Conservation (phyloP, 1,140 invertebrate species). For the Tetraneura akinire region DNA sequence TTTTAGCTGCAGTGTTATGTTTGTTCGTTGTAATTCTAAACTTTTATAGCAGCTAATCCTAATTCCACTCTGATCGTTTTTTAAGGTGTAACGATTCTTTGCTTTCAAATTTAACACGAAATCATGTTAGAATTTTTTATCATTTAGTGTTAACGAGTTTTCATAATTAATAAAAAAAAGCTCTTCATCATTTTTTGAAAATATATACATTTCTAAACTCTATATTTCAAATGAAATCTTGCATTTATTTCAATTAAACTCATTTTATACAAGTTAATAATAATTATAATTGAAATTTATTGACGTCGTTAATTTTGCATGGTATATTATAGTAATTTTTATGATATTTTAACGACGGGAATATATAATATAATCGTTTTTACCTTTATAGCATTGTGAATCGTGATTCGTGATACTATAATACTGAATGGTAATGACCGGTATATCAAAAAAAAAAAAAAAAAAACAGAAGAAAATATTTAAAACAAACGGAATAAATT, state of each 20-base stretch:
- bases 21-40: too few relatives aligned
- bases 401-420: constrained; percentile 36
- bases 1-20: too few relatives aligned
- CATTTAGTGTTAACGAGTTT: not conserved
- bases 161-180: not conserved
- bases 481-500: constrained; percentile 1
- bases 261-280: not conserved
- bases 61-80: not conserved
- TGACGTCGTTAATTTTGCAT: constrained; percentile 24
- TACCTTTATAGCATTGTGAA: constrained; percentile 11
- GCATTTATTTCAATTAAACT: not conserved
- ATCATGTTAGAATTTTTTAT: not conserved
- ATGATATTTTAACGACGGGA: constrained; percentile 39
- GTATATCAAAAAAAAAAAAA: constrained; percentile 25
- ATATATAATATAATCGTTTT: constrained; percentile 33
- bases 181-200: not conserved
- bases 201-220: not conserved
- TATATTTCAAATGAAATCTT: not conserved
- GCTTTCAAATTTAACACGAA: not conserved
- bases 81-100: not conserved
- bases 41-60: too few relatives aligned
- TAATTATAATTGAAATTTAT: constrained; percentile 24
- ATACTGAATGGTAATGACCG: constrained; percentile 21
- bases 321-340: constrained; percentile 29
- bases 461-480: constrained; percentile 6